A percentile compares a stretch with the other conserved stretches of the same genome.
phyloP scores from a whole-genome alignment of 2,797 vertebrate genomes.

The Alca torda region DNA sequence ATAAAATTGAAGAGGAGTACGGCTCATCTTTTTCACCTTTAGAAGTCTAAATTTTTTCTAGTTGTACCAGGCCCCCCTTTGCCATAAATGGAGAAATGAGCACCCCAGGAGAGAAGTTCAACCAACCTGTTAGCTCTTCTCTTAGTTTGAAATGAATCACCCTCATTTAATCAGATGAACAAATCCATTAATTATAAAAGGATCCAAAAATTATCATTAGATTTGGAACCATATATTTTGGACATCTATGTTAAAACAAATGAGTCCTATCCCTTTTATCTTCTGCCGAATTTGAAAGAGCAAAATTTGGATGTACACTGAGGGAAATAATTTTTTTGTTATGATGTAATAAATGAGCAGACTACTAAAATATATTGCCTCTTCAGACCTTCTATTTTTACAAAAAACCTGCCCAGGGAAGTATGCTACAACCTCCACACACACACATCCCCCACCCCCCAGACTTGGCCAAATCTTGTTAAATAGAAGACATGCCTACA shows the following conservation, averaged over 20 bases:
- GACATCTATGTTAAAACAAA: not conserved
- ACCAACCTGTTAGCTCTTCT: not conserved
- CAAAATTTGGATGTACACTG: not conserved
- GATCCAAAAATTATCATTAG: not conserved
- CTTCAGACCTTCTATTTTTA: conserved; percentile 31
- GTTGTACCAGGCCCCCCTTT: not conserved
- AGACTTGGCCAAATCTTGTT: not conserved
- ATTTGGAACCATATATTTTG: not conserved
- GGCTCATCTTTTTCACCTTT: not conserved
- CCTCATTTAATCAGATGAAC: not conserved
- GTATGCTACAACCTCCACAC: not conserved
- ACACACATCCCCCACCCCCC: not conserved
- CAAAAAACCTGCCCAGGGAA: not conserved
- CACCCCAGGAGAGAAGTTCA: not conserved
- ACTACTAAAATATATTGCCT: not conserved
- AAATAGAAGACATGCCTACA: not conserved
- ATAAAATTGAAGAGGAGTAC: not conserved
- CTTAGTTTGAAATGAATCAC: not conserved
- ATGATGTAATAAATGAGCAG: conserved; percentile 29
- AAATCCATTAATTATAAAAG: not conserved
- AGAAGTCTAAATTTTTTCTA: not conserved
- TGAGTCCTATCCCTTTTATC: not conserved
- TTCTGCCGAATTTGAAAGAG: not conserved
- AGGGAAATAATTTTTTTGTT: not conserved
- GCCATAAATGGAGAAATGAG: not conserved